phyloP scores from a whole-genome alignment of 2,888 invertebrate species.

The Ormyrus rosae region DNA sequence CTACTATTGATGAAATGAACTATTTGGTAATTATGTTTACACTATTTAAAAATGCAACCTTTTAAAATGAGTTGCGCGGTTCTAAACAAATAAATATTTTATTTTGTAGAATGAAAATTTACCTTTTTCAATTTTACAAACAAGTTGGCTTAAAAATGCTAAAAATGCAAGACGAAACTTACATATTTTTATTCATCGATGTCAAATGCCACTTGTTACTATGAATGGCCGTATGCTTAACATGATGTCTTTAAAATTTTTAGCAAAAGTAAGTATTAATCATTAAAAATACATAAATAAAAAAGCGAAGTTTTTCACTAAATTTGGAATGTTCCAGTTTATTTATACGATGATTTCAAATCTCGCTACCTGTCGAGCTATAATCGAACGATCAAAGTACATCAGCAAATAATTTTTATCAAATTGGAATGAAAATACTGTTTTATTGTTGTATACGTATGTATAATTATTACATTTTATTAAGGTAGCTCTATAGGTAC shows the following conservation, averaged over 20 bases:
- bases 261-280: constrained; percentile 10
- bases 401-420: too few relatives aligned
- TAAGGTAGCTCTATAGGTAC: too few relatives aligned
- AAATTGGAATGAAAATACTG: too few relatives aligned
- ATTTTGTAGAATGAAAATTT: constrained; percentile 39
- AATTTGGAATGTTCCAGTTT: neutral
- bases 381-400: constrained; percentile 19
- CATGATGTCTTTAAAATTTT: constrained; percentile 22
- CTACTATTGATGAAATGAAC: constrained; percentile 54
- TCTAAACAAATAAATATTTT: neutral
- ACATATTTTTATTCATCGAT: constrained; percentile 40
- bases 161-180: constrained; percentile 16
- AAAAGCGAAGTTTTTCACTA: neutral
- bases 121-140: constrained; percentile 30
- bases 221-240: constrained; percentile 11
- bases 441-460: too few relatives aligned
- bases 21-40: constrained; percentile 37
- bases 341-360: constrained; percentile 16
- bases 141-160: constrained; percentile 29
- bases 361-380: constrained; percentile 15
- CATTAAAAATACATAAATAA: neutral
- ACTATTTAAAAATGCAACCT: neutral
- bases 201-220: constrained; percentile 38
- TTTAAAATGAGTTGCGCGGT: neutral
- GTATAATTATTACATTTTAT: too few relatives aligned